A percentile compares a stretch with the other conserved stretches of the same genome.
Evolutionary conservation across 2,888 invertebrate genomes (phyloP).

Genomic region (Xylophagus ater): DNA sequence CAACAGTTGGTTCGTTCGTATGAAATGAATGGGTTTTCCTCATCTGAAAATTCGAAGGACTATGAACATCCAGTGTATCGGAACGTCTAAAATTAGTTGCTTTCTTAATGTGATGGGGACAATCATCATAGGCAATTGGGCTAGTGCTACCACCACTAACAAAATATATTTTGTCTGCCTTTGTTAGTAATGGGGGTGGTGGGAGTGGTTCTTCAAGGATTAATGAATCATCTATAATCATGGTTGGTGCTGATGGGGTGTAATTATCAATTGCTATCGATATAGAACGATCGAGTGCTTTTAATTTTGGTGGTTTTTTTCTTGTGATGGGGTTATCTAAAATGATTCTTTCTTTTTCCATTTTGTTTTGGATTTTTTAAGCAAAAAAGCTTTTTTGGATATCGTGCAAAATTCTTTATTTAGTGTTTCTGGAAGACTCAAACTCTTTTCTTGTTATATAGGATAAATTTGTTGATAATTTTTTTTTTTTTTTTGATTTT

Average conservation of each 20-base stretch:
- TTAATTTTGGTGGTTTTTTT: conserved; percentile 39
- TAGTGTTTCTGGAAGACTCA: conserved; percentile 4
- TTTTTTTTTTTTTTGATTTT: conserved; percentile 7
- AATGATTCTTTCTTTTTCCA: conserved; percentile 15
- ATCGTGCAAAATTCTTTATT: too few species aligned
- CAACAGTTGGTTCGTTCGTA: conserved; percentile 35
- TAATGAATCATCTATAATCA: conserved; percentile 28
- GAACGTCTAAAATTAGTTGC: conserved; percentile 37
- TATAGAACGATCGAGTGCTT: conserved; percentile 37
- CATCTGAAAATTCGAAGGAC: conserved; percentile 38
- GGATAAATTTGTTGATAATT: conserved; percentile 2
- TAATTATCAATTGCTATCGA: conserved; percentile 40
- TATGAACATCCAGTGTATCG: conserved; percentile 39
- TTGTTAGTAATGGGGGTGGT: conserved; percentile 20
- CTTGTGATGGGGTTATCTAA: conserved; percentile 37
- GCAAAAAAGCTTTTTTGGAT: too few species aligned
- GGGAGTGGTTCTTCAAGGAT: conserved; percentile 33
- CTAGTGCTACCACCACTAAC: conserved; percentile 34
- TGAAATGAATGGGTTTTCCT: conserved; percentile 40
- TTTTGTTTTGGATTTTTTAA: conserved; percentile 6
- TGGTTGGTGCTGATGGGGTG: conserved; percentile 26
- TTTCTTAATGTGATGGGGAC: conserved; percentile 32
- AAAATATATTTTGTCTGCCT: conserved; percentile 36
- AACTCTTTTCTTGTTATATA: neutral
- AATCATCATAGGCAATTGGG: conserved; percentile 15